Evolutionary conservation across 2,113 vertebrate species (phyloP).

Genomic region (Gallinago jamesoni): DNA sequence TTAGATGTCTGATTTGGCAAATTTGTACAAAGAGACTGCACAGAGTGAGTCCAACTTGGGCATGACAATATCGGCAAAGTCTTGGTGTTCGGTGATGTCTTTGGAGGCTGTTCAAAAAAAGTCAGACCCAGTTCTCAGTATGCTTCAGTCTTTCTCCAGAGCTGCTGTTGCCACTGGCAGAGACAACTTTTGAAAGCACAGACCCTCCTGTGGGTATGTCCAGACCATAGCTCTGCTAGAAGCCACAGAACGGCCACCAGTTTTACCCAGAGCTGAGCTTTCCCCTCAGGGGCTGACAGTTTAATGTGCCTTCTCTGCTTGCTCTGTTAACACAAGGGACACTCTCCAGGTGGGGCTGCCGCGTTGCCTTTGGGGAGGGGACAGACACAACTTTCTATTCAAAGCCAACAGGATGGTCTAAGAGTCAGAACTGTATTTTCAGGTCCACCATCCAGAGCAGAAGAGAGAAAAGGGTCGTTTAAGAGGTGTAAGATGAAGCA

Average conservation of each 20-base stretch:
- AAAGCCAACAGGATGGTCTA: background rate
- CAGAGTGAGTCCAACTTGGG: background rate
- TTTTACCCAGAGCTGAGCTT: background rate
- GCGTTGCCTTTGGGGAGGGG: background rate
- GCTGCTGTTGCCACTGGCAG: fast-evolving
- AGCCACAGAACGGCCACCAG: fast-evolving
- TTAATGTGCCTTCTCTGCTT: background rate
- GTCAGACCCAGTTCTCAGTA: background rate
- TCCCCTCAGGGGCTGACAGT: background rate
- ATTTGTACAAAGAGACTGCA: background rate
- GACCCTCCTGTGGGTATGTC: background rate
- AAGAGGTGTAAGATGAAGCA: background rate
- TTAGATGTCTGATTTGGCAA: background rate
- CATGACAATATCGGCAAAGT: background rate
- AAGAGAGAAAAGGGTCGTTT: background rate
- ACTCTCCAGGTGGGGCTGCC: fast-evolving
- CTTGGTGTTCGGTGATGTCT: background rate
- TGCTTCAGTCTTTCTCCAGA: background rate
- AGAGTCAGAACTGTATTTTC: background rate
- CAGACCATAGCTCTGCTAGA: background rate
- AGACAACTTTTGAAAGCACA: background rate
- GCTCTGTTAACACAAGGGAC: background rate
- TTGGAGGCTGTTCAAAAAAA: background rate
- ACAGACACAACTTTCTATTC: fast-evolving
- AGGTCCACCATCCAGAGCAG: background rate